Percentiles rank a stretch among this genome's conserved stretches.
Conservation (phyloP, 1,140 invertebrate genomes). For the Polypedilum vanderplanki region DNA sequence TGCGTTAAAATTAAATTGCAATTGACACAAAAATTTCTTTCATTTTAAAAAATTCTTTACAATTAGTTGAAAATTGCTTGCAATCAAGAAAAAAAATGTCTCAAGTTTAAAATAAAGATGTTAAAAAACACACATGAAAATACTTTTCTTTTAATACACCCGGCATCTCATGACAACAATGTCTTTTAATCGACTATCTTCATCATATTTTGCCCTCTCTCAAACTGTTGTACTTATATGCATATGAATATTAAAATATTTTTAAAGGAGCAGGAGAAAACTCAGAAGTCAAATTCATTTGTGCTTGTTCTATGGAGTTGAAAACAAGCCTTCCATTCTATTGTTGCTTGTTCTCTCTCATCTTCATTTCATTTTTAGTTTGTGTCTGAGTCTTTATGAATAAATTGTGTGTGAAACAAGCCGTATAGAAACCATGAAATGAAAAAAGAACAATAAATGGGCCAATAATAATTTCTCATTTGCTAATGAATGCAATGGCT, state of each 20-base stretch:
- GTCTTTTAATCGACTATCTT: not conserved
- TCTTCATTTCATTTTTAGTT: not conserved
- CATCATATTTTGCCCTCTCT: not conserved
- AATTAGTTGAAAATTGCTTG: no score
- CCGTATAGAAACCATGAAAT: not conserved
- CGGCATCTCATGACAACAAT: not conserved
- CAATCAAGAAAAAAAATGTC: no score
- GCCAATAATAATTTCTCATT: conserved; percentile 12
- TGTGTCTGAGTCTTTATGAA: conserved; percentile 21
- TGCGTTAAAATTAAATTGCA: no score
- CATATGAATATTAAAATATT: conserved; percentile 26
- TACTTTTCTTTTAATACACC: not conserved
- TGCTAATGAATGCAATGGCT: conserved; percentile 14
- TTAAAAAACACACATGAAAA: no score
- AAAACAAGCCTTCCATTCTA: conserved; percentile 14
- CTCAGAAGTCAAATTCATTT: not conserved
- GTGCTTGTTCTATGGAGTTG: not conserved
- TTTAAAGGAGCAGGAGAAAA: not conserved
- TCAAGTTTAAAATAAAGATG: no score
- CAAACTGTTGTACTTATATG: not conserved
- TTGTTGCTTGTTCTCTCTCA: not conserved
- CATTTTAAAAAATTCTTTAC: no score
- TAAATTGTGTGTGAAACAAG: conserved; percentile 21
- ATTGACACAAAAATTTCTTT: no score
- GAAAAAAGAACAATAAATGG: not conserved